Base-by-base conservation (phyloP, 1,140 invertebrate species). In the Drosophila neocordata region DNA sequence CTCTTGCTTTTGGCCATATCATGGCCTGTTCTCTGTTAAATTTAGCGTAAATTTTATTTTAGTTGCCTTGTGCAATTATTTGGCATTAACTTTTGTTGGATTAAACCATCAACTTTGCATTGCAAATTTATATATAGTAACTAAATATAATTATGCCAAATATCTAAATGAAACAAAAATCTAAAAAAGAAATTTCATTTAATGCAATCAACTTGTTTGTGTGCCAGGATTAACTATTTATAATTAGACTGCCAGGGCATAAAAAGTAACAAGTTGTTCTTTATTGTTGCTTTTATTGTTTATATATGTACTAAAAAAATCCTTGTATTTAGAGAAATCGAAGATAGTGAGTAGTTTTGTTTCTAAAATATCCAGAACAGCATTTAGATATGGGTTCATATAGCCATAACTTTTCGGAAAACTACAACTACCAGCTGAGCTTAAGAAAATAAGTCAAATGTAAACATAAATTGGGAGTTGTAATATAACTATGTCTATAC, bases 11-110 rank as follows among this genome's bases (percentile, higher is more conserved):
- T 60, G 62, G 71, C 44, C 12, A 22, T 9, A 53, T 60, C 68
- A 74, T 66, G 66, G 68, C 69, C 72, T 88, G 75, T 51, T 51
- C 48, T 69, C 52, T 71, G 83, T 70, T 88, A 70, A 88, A 88
- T 88, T 88, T 77, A 79, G 79, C 83, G 84, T 83, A 70, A 83
- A 89, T 66, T 78, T 69, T 83, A 79, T 55, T 58, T 70, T 82
- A 67, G 69, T 87, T 83, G 79, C 70, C 56, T 38, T 65, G 68
- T 61, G 52, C 78, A 82, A 82, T 87, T 88, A 88, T 71, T 51
- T 51, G 63, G 62, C 71, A 65, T 62, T 15, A 24, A 62, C 24
- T 38, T 58, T 55, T 18, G 24, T 55, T 55, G 13, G 18, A 48
- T 48, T 48, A 48, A 48, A 48, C 41, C 41, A 48, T 48, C 41